Evolutionary conservation across 2,113 vertebrate genomes (phyloP).

Genomic region (Terrapene triunguis): DNA sequence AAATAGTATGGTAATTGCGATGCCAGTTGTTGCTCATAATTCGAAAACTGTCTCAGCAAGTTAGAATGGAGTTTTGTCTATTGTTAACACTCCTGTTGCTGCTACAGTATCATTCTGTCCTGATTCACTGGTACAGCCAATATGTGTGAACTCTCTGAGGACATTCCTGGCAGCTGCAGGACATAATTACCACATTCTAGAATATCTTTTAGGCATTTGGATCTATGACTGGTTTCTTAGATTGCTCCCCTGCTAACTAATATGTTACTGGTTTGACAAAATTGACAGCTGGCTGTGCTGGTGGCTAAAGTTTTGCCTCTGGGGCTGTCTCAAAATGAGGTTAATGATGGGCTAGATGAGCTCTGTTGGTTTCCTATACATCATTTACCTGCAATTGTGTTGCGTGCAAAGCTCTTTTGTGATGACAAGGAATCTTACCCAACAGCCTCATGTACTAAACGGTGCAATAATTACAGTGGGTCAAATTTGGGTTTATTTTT

Average conservation of each 20-base stretch:
- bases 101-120: slow-evolving; percentile 52
- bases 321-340: slow-evolving; percentile 78
- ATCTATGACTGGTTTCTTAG: slow-evolving; percentile 78
- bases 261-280: slow-evolving; percentile 78
- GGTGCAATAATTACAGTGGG: slow-evolving; percentile 72
- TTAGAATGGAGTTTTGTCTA: slow-evolving; percentile 58
- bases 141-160: slow-evolving; percentile 78
- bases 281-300: slow-evolving; percentile 80
- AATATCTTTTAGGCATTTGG: slow-evolving; percentile 83
- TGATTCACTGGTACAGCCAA: slow-evolving; percentile 67
- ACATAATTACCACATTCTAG: slow-evolving; percentile 82
- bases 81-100: slow-evolving; percentile 38
- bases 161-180: slow-evolving; percentile 80
- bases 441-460: slow-evolving; percentile 58
- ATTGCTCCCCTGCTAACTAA: slow-evolving; percentile 82
- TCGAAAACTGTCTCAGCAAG: slow-evolving; percentile 36
- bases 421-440: slow-evolving; percentile 59
- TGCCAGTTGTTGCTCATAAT: background rate
- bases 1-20: background rate
- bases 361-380: slow-evolving; percentile 66
- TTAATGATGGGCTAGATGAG: slow-evolving; percentile 81
- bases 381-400: slow-evolving; percentile 79
- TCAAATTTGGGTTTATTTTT: slow-evolving; percentile 67
- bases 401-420: slow-evolving; percentile 24
- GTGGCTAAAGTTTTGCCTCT: slow-evolving; percentile 81